phyloP scores from a whole-genome alignment of 2,113 vertebrate genomes.

The Chloroceryle aenea region DNA sequence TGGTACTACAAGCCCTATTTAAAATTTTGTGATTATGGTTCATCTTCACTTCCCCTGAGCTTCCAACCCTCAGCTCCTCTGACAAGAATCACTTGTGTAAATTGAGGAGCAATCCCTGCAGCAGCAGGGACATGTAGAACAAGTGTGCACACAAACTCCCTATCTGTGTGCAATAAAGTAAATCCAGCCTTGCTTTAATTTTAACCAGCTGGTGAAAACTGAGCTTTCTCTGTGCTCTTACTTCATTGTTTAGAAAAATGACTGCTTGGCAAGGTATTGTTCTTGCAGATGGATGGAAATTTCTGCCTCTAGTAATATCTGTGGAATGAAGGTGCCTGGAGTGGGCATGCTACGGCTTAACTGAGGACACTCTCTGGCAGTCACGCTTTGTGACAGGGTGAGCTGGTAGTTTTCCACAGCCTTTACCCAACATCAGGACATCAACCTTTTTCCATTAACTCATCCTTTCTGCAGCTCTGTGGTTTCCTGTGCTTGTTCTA shows the following conservation, averaged over 20 bases:
- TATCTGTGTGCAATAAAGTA: background rate
- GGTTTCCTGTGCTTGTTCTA: slow-evolving; percentile 39
- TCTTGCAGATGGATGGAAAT: background rate
- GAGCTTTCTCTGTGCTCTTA: background rate
- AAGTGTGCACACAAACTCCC: background rate
- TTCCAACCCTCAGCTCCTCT: background rate
- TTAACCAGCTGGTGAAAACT: slow-evolving; percentile 3
- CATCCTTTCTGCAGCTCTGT: slow-evolving; percentile 11
- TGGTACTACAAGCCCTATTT: background rate
- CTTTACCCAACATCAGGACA: background rate
- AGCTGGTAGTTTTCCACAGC: slow-evolving; percentile 18
- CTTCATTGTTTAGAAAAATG: background rate
- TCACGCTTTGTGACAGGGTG: background rate
- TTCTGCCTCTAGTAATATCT: background rate
- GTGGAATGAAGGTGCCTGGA: background rate
- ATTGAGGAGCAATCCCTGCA: background rate
- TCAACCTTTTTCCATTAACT: slow-evolving; percentile 34
- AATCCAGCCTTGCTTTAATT: background rate
- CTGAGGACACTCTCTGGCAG: background rate
- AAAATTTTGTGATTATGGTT: background rate
- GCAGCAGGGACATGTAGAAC: background rate
- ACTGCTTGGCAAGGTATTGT: background rate
- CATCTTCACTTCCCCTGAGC: background rate
- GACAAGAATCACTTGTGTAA: background rate
- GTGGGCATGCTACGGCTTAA: background rate